Evolutionary conservation across 2,888 invertebrate genomes (phyloP).

Genomic region (Drosophila affinis): DNA sequence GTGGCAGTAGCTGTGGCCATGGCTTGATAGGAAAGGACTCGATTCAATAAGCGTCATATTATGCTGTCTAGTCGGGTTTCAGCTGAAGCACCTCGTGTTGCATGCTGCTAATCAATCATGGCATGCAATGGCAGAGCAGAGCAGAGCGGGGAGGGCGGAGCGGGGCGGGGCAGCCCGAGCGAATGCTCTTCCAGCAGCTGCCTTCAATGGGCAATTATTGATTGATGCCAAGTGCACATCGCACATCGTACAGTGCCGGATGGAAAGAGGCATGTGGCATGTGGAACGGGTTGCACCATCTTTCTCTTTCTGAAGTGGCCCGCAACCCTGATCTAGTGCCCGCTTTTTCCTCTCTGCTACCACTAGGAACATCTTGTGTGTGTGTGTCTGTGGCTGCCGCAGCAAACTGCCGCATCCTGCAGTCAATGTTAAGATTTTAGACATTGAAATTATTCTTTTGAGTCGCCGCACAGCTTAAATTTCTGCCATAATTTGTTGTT

Average conservation of each 20-base stretch:
- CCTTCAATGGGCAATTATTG: slow-evolving; percentile 80
- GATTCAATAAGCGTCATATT: slow-evolving; percentile 59
- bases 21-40: slow-evolving; percentile 55
- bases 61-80: slow-evolving; percentile 67
- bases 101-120: slow-evolving; percentile 79
- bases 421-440: slow-evolving; percentile 79
- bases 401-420: slow-evolving; percentile 45
- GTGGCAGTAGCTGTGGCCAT: slow-evolving; percentile 36
- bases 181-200: slow-evolving; percentile 70
- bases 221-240: slow-evolving; percentile 77
- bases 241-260: slow-evolving; percentile 1
- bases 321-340: slow-evolving; percentile 78
- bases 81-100: slow-evolving; percentile 74
- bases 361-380: slow-evolving; percentile 29
- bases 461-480: slow-evolving; percentile 45
- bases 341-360: slow-evolving; percentile 42
- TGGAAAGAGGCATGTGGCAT: slow-evolving; percentile 1
- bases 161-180: slow-evolving; percentile 19
- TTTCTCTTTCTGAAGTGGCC: slow-evolving; percentile 59
- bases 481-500: slow-evolving; percentile 40
- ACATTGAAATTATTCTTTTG: slow-evolving; percentile 71
- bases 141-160: neutral
- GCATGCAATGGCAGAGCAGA: slow-evolving; percentile 28
- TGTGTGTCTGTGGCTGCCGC: slow-evolving; percentile 39
- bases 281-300: slow-evolving; percentile 21